A percentile compares a stretch with the other conserved stretches of the same genome.
phyloP scores from a whole-genome alignment of 2,113 vertebrate genomes.

The Pogona vitticeps region DNA sequence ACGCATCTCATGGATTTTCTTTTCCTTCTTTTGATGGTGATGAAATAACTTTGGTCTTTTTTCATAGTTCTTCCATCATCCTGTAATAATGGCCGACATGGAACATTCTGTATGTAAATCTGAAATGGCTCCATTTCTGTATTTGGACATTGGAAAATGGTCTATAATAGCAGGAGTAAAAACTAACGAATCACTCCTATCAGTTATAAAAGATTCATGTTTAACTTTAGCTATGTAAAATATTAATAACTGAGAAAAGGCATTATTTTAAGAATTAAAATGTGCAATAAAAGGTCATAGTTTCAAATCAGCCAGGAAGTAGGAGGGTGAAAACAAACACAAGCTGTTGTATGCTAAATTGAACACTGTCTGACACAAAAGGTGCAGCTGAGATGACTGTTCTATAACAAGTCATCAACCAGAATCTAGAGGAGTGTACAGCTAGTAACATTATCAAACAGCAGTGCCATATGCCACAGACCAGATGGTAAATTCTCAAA shows the following conservation, averaged over 20 bases:
- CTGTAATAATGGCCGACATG: constrained; percentile 37
- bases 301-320: background rate
- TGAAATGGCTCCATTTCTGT: too few relatives aligned
- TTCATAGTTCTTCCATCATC: background rate
- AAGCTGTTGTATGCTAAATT: background rate
- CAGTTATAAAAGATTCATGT: background rate
- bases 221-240: constrained; percentile 26
- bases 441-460: background rate
- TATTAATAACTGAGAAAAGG: background rate
- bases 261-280: background rate
- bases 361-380: background rate
- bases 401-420: background rate
- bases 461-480: background rate
- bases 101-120: too few relatives aligned
- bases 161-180: background rate
- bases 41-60: constrained; percentile 9
- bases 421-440: background rate
- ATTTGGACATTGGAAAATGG: background rate
- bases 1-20: background rate
- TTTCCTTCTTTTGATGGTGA: constrained; percentile 10
- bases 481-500: background rate
- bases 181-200: background rate
- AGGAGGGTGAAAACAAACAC: background rate
- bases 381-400: background rate
- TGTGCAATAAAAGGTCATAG: constrained; percentile 13